phyloP scores from a whole-genome alignment of 2,888 invertebrate genomes.

The Eupithecia exiguata region DNA sequence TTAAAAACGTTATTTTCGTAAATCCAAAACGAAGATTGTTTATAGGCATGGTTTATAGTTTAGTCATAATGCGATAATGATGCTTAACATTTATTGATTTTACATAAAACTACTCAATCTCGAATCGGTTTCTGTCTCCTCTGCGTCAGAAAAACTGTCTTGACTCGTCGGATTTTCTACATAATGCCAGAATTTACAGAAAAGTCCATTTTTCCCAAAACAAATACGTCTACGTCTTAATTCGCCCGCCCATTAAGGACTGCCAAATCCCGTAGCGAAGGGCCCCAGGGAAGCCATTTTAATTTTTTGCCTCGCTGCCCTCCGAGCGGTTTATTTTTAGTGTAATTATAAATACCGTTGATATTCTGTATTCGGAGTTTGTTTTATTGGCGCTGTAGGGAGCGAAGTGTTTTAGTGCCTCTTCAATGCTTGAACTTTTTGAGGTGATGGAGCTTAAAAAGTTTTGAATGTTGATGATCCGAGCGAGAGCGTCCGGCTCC shows the following conservation, averaged over 20 bases:
- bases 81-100: background rate
- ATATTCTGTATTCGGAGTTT: constrained; percentile 40
- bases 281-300: constrained; percentile 57
- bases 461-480: background rate
- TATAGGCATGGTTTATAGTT: too few relatives aligned
- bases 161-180: background rate
- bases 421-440: background rate
- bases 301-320: constrained; percentile 78
- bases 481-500: background rate
- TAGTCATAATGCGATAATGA: too few relatives aligned
- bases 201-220: constrained; percentile 17
- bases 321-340: constrained; percentile 66
- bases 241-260: constrained; percentile 34
- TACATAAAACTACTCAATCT: background rate
- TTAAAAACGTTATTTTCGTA: background rate
- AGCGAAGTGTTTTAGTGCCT: constrained; percentile 14
- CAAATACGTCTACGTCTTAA: constrained; percentile 39
- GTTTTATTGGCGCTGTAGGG: constrained; percentile 23
- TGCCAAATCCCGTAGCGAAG: constrained; percentile 29
- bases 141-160: background rate
- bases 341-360: constrained; percentile 69
- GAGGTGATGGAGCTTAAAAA: background rate
- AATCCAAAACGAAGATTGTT: too few relatives aligned
- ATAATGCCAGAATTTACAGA: background rate
- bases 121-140: background rate